Evolutionary conservation across 2,113 vertebrate species (phyloP), one percentile per base, ranked within the genome.

Genomic region (Silurus glanis): DNA sequence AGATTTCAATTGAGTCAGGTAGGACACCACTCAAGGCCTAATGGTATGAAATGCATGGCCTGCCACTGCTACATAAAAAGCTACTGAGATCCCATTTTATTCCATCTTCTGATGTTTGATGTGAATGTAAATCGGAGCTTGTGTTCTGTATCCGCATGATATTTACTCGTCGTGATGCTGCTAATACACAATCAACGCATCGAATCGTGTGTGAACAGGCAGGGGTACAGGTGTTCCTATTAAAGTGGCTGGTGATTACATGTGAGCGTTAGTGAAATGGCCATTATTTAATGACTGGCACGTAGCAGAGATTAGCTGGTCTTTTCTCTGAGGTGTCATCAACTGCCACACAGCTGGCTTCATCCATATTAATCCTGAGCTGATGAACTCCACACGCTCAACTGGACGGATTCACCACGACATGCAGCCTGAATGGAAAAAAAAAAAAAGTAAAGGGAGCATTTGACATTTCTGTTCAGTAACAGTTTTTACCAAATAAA

Each of bases 221-320:
- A 53, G 12, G 47, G 23, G 62, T 37, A 51, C 19, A 76, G 76
- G 16, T 80, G 78, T 80, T 80, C 56, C 78, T 59, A 61, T 23
- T 83, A 69, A 66, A 81, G 62, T 69, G 80, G 14, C 61, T 28
- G 23, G 80, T 17, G 80, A 66, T 66, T 66, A 55, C 81, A 17
- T 66, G n/a, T 67, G n/a, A 62, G 13, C 28, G 10, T 85, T 82
- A 83, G 45, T 66, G 83, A 69, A 75, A 85, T 80, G 66, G n/a
- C 79, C 71, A 55, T 87, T 89, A 90, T 86, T 83, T 83, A 87
- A 90, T 87, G 59, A 37, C 78, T 82, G 66, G 59, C 78, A 81
- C 90, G 86, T 83, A 85, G 61, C 59, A 59, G 86, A 86, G 87
- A 90, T 90, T 86, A 89, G 74, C 85, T 64, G 56, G 66, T 80